phyloP scores from a whole-genome alignment of 1,140 invertebrate genomes.

The Bombus terrestris region DNA sequence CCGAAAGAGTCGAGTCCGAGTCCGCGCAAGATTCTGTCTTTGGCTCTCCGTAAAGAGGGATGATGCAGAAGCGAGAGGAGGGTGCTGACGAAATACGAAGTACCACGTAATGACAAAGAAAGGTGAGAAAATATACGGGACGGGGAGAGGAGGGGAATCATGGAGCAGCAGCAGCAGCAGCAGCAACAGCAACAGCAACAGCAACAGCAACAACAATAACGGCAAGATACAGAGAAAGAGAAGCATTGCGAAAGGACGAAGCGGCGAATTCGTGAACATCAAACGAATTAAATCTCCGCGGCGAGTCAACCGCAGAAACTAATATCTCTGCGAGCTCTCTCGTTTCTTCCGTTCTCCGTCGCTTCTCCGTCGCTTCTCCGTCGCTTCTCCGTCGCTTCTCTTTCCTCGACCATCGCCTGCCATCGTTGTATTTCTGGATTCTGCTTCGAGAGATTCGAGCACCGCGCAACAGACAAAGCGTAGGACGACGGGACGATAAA shows the following conservation, averaged over 20 bases:
- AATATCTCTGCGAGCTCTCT: conserved; percentile 78
- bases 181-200: not conserved
- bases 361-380: not conserved
- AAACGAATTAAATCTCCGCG: conserved; percentile 83
- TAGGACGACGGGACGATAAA: conserved; percentile 38
- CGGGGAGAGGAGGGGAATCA: not conserved
- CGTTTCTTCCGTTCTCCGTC: conserved; percentile 26
- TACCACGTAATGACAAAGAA: conserved; percentile 16
- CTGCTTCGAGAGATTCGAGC: not conserved
- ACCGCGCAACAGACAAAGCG: not conserved
- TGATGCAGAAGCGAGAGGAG: not conserved
- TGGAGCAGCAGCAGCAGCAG: not conserved
- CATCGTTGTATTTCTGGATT: conserved; percentile 41
- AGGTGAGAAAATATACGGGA: conserved; percentile 42
- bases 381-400: not conserved
- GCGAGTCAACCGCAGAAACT: conserved; percentile 83
- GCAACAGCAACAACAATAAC: not conserved
- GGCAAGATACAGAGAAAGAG: not conserved
- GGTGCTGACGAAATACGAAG: conserved; percentile 9
- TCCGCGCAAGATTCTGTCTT: not conserved
- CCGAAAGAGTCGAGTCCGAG: rapidly evolving
- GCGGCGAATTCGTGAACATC: conserved; percentile 83
- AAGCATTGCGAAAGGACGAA: conserved; percentile 72
- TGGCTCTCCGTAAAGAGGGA: not conserved
- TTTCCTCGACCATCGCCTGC: conserved; percentile 34